Conservation (phyloP, 30 jellyfish, hydroid and myxozoan genomes). For the Chrysaora quinquecirrha region DNA sequence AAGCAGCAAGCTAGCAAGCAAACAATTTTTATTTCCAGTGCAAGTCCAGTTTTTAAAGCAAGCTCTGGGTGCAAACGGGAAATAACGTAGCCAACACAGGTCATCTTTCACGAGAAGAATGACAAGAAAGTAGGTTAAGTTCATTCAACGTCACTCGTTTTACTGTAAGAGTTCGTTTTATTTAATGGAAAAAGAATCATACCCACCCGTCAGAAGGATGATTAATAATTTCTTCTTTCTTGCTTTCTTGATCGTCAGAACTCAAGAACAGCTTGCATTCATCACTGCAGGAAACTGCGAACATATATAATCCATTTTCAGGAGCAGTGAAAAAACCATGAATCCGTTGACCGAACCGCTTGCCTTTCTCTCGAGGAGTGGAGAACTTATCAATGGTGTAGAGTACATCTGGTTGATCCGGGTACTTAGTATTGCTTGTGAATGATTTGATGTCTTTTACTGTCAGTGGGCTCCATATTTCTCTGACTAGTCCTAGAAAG, state of each 20-base stretch:
- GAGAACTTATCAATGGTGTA: conserved; percentile 76
- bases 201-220: conserved; percentile 84
- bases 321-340: conserved; percentile 93
- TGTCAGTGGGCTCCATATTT: conserved; percentile 78
- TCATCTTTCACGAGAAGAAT: too few relatives aligned
- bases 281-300: conserved; percentile 95
- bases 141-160: too few relatives aligned
- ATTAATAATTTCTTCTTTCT: conserved; percentile 65
- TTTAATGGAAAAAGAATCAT: background rate
- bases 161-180: too few relatives aligned
- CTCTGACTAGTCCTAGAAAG: conserved; percentile 78
- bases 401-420: conserved; percentile 67
- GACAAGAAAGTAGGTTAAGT: too few relatives aligned
- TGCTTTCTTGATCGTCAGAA: conserved; percentile 78
- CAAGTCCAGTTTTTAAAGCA: too few relatives aligned
- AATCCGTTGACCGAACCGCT: conserved; percentile 82
- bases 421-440: conserved; percentile 64
- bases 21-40: too few relatives aligned
- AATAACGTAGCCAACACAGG: too few relatives aligned
- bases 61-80: too few relatives aligned
- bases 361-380: conserved; percentile 86
- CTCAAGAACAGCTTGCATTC: conserved; percentile 88
- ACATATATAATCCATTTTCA: conserved; percentile 88
- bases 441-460: conserved; percentile 65
- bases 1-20: too few relatives aligned